Evolutionary conservation across 1,140 invertebrate species (phyloP).

Genomic region (Drosophila quadrilineata): DNA sequence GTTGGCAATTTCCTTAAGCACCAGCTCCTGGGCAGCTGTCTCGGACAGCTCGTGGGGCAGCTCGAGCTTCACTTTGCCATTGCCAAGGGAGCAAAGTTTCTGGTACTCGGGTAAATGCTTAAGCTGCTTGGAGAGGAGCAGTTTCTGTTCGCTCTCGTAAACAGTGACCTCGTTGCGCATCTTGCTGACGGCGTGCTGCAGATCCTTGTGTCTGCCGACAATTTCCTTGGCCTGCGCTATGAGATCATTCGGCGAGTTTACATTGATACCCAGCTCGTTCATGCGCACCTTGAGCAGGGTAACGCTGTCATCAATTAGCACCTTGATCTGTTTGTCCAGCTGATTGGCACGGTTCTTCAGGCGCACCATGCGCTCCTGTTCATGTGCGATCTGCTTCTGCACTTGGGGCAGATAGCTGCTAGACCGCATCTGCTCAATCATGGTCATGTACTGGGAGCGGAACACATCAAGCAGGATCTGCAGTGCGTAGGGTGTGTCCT

Average conservation of each 20-base stretch:
- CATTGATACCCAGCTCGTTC: constrained; percentile 94
- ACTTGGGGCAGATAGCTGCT: constrained; percentile 88
- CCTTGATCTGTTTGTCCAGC: constrained; percentile 94
- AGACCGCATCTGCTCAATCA: constrained; percentile 91
- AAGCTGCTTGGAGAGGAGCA: constrained; percentile 83
- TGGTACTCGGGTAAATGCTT: constrained; percentile 84
- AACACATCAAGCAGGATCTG: constrained; percentile 93
- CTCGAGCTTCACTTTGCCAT: constrained; percentile 69
- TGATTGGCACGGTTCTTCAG: constrained; percentile 90
- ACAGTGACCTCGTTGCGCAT: constrained; percentile 89
- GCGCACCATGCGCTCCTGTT: constrained; percentile 91
- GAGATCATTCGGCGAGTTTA: constrained; percentile 91
- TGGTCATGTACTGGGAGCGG: constrained; percentile 90
- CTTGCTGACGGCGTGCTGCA: constrained; percentile 92
- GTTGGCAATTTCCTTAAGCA: constrained; percentile 91
- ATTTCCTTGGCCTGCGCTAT: constrained; percentile 96
- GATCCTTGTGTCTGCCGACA: constrained; percentile 93
- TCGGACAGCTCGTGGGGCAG: constrained; percentile 82
- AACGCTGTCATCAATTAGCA: constrained; percentile 95
- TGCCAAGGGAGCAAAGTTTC: constrained; percentile 62
- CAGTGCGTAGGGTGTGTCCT: constrained; percentile 91
- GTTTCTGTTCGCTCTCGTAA: constrained; percentile 86
- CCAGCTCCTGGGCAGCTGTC: constrained; percentile 87
- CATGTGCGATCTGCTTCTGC: constrained; percentile 89
- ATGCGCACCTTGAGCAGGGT: constrained; percentile 93